Conservation (phyloP, 2,113 vertebrate genomes). For the Alaudala cheleensis region DNA sequence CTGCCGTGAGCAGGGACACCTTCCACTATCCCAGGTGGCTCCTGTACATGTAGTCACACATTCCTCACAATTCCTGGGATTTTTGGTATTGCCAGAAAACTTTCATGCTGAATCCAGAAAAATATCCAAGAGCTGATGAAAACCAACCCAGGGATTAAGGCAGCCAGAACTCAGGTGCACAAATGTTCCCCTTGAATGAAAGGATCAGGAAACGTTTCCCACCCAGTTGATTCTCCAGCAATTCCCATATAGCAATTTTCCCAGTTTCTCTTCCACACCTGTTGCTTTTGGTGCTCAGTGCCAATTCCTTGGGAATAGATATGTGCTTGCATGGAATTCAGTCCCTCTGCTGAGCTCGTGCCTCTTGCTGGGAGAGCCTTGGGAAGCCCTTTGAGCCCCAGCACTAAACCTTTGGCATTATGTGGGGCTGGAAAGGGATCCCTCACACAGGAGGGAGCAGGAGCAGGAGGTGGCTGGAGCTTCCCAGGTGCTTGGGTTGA, state of each 20-base stretch:
- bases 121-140: not conserved
- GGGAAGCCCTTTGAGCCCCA: not conserved
- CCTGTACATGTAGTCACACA: fast-evolving
- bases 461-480: not conserved
- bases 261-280: not conserved
- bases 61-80: not conserved
- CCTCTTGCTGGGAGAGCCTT: not conserved
- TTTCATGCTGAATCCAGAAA: not conserved
- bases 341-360: not conserved
- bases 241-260: not conserved
- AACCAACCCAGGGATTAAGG: not conserved
- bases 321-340: not conserved
- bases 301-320: not conserved
- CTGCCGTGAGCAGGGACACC: not conserved
- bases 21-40: not conserved
- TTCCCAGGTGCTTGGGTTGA: not conserved
- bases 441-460: not conserved
- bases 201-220: not conserved
- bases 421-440: not conserved
- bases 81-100: not conserved
- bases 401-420: fast-evolving
- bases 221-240: not conserved
- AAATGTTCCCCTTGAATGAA: not conserved
- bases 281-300: not conserved
- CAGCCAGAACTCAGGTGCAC: not conserved